These are phyloP conservation scores for Ephydatia muelleri DNA, from an alignment of 37 sponge, comb jelly and placozoan genomes.

Conservation along the genomic window DNA sequence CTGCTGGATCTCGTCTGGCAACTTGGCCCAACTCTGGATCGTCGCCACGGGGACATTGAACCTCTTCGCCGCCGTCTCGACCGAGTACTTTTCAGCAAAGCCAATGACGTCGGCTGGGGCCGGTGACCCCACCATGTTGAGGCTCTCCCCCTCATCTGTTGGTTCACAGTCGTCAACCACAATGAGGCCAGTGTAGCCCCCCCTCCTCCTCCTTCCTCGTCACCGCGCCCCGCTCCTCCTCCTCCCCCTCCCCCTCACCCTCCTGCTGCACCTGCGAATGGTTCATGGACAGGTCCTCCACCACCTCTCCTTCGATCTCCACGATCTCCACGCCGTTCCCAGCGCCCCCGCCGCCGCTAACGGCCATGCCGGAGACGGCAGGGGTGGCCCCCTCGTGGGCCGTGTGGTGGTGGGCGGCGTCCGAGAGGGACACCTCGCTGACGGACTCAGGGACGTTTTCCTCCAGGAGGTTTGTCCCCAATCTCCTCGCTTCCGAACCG, in stretches of 20 bases:
- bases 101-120: slow-evolving; percentile 12
- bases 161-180: slow-evolving; percentile 17
- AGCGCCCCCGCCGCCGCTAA: too few relatives aligned
- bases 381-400: not conserved
- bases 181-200: not conserved
- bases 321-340: too few relatives aligned
- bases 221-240: too few relatives aligned
- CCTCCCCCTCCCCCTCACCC: not conserved
- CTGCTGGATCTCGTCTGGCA: not conserved
- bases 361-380: not conserved
- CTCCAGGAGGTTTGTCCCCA: too few relatives aligned
- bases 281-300: not conserved
- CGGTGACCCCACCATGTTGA: not conserved
- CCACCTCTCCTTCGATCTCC: slow-evolving; percentile 10
- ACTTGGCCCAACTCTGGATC: slow-evolving; percentile 55
- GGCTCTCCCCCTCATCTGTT: not conserved
- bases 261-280: not conserved
- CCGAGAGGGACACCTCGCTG: slow-evolving; percentile 10
- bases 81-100: slow-evolving; percentile 57
- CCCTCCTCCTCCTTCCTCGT: too few relatives aligned
- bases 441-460: not conserved
- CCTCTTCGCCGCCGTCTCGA: slow-evolving; percentile 37
- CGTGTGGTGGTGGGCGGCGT: not conserved
- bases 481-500: too few relatives aligned
- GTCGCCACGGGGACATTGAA: slow-evolving; percentile 53